Base-by-base conservation (phyloP, 2,888 invertebrate species). In the Andrena flavipes region DNA sequence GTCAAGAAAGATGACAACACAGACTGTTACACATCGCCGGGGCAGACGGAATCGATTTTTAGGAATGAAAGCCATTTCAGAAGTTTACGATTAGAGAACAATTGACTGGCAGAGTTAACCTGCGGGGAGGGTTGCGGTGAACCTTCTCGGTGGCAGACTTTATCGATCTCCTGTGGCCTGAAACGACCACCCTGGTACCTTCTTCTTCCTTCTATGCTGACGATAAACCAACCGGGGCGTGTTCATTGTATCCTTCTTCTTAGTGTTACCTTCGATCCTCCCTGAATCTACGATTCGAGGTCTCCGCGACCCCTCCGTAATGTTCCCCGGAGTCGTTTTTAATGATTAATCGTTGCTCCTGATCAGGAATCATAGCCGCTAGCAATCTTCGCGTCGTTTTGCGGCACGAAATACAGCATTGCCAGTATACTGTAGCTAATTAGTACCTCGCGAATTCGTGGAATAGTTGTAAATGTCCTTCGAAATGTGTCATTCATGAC, bases 161-260 rank as follows among this genome's bases (percentile, higher is more conserved):
- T 88, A 90, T 90, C 88, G 90, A 90, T 90, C 89, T 90, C 80
- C 67, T 70, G 76, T 85, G 87, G 87, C 88, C 88, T 88, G 82
- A 88, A 88, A 88, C 88, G 80, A 84, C 88, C 83, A 87, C 85
- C 80, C 80, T 77, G 86, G 87, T 89, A 85, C 89, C 88, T 88
- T 89, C 88, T 87, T 88, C 87, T 87, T 87, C 87, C 81, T 88
- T 76, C 88, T 78, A 72, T 60, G 60, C 80, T 54, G 79, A 80
- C 88, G 84, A 88, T 86, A 84, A 87, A 81, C 75, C 80, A 65
- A 80, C 80, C 68, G 65, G 77, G 67, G 83, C 80, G 84, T 82
- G 88, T 86, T 82, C 86, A 59, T 75, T 68, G 64, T 74, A 77
- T 75, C 79, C 76, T 72, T 73, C 71, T 81, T 78, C 87, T 76